Evolutionary conservation across 2,113 vertebrate species (phyloP).

Genomic region (Oryzias celebensis): DNA sequence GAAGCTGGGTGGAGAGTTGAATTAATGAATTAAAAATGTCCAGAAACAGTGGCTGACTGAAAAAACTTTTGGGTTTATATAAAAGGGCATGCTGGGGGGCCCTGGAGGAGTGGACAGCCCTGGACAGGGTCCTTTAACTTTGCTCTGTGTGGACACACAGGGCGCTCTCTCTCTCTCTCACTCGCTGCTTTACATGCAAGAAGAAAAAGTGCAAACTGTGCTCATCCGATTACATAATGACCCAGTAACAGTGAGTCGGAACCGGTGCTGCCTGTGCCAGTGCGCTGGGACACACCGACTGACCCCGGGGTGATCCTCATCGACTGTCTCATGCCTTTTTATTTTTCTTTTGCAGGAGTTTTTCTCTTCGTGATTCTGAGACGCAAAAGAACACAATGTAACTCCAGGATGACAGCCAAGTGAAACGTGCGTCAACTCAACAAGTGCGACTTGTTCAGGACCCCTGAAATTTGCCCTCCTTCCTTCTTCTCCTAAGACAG

Average conservation of each 20-base stretch:
- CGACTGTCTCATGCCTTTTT: background rate
- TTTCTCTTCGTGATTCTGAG: background rate
- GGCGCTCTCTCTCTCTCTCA: conserved; percentile 16
- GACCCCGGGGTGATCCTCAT: conserved; percentile 24
- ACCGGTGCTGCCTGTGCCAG: conserved; percentile 70
- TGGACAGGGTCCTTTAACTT: conserved; percentile 40
- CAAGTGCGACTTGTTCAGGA: conserved; percentile 26
- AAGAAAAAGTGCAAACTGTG: conserved; percentile 38
- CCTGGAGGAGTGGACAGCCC: conserved; percentile 50
- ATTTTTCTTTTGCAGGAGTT: background rate
- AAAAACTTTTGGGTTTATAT: conserved; percentile 61
- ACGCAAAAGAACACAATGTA: conserved; percentile 20
- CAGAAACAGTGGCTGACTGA: conserved; percentile 54
- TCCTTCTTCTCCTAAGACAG: background rate
- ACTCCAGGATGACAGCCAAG: conserved; percentile 26
- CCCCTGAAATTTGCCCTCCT: conserved; percentile 14
- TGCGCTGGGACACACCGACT: conserved; percentile 36
- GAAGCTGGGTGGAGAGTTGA: conserved; percentile 71
- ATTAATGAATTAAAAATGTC: conserved; percentile 80
- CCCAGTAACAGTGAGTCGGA: conserved; percentile 58
- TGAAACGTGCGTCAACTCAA: conserved; percentile 31
- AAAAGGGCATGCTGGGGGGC: conserved; percentile 46
- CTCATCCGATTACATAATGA: conserved; percentile 70
- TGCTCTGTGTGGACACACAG: conserved; percentile 32
- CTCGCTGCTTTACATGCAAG: conserved; percentile 39